Evolutionary conservation across 2,797 vertebrate species (phyloP), one percentile per base, ranked within the genome.

Genomic region (Diplodus sargus): DNA sequence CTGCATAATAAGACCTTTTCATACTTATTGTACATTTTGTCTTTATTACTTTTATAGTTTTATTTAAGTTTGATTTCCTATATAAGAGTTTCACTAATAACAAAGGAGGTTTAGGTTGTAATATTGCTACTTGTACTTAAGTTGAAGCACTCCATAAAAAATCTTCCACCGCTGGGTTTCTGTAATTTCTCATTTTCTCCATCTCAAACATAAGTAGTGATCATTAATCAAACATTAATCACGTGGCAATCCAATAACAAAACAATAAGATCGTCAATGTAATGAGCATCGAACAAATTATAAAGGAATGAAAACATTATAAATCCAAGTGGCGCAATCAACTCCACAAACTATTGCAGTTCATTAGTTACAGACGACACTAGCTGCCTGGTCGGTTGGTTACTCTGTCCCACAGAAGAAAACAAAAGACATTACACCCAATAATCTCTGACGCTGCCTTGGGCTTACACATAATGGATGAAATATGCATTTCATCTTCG

Each of bases 301-400:
- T 49, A 17, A 70, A 43, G 13, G 39, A 48, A 67, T 64, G 48
- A 28, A 51, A 25, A 54, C n/a, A 48, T 45, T 28, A 49, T 11
- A 22, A 57, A 69, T 68, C n/a, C 1, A 25, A 20, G 4, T 34
- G 39, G 22, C 7, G 12, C 48, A 69, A 18, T 25, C 18, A 45
- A 39, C 4, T 20, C 7, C 23, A 42, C 62, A 68, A 70, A 17
- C 1, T 4, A 65, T 16, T 45, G 10, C 66, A 20, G 23, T 54
- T 61, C 30, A 76, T 66, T 61, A 59, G 28, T 70, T 65, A 49
- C 42, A 22, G 12, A 56, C 67, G 52, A 59, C 56, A 70, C 5
- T 1, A 2, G 53, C 39, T 49, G 48, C 34, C 30, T 49, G 49
- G 11, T 58, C 53, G 58, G 25, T 56, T 63, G 23, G 72, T 63